Conservation (phyloP, 2,888 invertebrate genomes). For the Drosophila ezoana region DNA sequence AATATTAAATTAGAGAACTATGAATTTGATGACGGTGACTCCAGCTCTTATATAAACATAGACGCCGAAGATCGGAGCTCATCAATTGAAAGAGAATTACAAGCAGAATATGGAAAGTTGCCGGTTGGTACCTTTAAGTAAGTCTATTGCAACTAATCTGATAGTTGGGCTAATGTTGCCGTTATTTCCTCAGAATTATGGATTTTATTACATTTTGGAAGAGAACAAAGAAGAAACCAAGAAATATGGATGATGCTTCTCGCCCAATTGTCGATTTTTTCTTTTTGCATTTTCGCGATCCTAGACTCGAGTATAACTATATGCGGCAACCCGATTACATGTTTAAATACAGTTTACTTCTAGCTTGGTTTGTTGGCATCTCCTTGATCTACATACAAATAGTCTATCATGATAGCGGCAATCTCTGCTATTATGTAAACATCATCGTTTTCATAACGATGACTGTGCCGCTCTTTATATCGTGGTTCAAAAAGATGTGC, state of each 20-base stretch:
- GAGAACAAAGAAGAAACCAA: neutral
- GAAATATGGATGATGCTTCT: neutral
- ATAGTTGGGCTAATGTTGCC: neutral
- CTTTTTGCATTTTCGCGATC: conserved; percentile 87
- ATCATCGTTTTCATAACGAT: conserved; percentile 53
- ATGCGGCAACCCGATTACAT: conserved; percentile 91
- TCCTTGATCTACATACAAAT: conserved; percentile 86
- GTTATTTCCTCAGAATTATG: neutral
- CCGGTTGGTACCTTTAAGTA: conserved; percentile 91
- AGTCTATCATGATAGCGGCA: accelerated
- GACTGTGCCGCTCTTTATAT: conserved; percentile 88
- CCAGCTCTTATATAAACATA: too few species aligned
- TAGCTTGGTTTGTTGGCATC: conserved; percentile 87
- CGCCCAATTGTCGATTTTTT: conserved; percentile 80
- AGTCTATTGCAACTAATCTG: conserved; percentile 67
- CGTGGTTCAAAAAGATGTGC: conserved; percentile 91
- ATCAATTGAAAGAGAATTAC: neutral
- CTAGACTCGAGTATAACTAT: conserved; percentile 89
- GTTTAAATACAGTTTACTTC: conserved; percentile 91
- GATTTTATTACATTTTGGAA: neutral
- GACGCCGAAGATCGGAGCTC: too few species aligned
- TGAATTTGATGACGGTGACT: too few species aligned
- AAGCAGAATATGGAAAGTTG: conserved; percentile 90
- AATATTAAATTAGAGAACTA: neutral
- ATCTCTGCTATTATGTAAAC: neutral